Base-by-base conservation (phyloP, 2,113 vertebrate species). In the Glaucidium brasilianum region DNA sequence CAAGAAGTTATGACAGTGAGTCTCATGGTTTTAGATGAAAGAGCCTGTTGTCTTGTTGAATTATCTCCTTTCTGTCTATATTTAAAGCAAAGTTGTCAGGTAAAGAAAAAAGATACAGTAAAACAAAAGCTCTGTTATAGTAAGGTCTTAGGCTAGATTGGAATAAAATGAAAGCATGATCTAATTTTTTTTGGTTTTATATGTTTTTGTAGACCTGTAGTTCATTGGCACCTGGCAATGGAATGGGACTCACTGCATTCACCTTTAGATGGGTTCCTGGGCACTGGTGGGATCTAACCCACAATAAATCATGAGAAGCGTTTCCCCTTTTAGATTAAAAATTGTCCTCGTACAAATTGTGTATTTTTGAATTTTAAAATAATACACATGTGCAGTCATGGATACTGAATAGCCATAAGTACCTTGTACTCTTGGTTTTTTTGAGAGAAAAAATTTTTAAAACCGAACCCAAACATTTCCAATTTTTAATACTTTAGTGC, bases 21-120 rank as follows among this genome's bases (percentile, higher is more conserved):
- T 91, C 66, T 73, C 34, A 83, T 25, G 74, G 68, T 37, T 94
- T 89, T 63, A 81, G 73, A 97, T 95, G 83, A 96, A 96, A 94
- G 96, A 89, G 49, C 53, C 67, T 86, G 92, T 96, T 97, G 97
- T 97, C 96, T 88, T 75, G 34, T 85, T 94, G 75, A 95, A 97
- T 97, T 96, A 94, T 95, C 92, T 94, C 72, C 43, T 81, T 78
- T 86, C 76, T 91, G 66, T 84, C 50, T 76, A 17, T 94, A 73
- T 80, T 75, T 85, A 89, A 96, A 92, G 72, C 64, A 81, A 84
- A 89, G 72, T 47, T 95, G 92, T 30, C 73, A 93, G 91, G 88
- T 96, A 30, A 96, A 94, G 81, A 96, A 93, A 77, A 47, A 39
- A 35, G 0, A 21, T 25, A 35, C 4, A 26, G 19, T 82, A n/a